Conservation (phyloP, 2,113 vertebrate genomes). For the Lathamus discolor region DNA sequence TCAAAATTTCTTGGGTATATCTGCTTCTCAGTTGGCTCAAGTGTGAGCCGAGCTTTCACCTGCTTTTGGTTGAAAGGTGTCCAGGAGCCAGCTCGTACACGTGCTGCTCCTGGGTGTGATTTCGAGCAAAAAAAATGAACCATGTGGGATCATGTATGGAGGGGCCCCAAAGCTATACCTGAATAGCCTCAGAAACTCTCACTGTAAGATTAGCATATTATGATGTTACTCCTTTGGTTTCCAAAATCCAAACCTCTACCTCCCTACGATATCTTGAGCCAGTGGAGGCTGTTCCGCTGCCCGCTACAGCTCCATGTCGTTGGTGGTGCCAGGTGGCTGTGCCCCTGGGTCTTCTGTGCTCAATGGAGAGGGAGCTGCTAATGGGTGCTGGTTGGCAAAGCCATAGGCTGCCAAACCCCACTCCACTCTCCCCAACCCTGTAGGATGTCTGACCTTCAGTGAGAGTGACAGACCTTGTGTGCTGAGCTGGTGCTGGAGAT, state of each 20-base stretch:
- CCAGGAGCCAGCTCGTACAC: not conserved
- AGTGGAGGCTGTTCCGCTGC: not conserved
- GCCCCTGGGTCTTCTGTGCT: not conserved
- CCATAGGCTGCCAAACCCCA: not conserved
- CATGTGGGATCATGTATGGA: not conserved
- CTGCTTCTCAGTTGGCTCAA: not conserved
- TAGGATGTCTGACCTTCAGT: not conserved
- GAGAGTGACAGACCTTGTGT: not conserved
- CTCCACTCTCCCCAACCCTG: accelerated
- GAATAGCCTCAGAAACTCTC: not conserved
- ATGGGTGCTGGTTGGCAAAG: accelerated
- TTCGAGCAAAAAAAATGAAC: not conserved
- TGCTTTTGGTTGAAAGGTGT: not conserved
- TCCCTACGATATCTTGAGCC: not conserved
- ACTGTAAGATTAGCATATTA: not conserved
- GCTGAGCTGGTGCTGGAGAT: accelerated
- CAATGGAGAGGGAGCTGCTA: accelerated
- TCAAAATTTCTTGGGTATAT: not conserved
- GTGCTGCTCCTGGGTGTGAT: not conserved
- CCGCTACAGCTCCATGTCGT: not conserved
- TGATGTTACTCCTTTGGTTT: not conserved
- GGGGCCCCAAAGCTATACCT: not conserved
- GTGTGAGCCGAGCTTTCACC: not conserved
- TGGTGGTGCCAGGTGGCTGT: not conserved
- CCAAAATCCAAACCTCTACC: not conserved